Percentiles rank a stretch among this genome's conserved stretches.
These are phyloP conservation scores for Tragelaphus strepsiceros DNA, from an alignment of 2,113 vertebrate species.

Conservation along the genomic window DNA sequence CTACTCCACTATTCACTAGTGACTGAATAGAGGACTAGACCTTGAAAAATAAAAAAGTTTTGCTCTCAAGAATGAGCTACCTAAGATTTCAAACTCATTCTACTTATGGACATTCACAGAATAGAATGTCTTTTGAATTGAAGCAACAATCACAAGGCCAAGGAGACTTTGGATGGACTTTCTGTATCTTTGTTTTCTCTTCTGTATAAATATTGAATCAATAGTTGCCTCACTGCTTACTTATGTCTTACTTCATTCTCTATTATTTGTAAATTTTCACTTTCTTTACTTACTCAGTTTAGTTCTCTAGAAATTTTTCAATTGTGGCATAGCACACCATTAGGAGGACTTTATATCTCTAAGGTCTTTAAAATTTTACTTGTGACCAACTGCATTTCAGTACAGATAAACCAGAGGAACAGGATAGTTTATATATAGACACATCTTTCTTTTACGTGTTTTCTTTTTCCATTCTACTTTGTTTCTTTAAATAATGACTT, in stretches of 20 bases:
- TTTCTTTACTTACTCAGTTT: not conserved
- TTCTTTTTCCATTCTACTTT: not conserved
- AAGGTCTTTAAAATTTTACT: not conserved
- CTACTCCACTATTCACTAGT: constrained; percentile 38
- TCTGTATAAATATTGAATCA: not conserved
- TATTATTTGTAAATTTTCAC: not conserved
- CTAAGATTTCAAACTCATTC: constrained; percentile 63
- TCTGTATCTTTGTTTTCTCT: not conserved
- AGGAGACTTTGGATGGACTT: constrained; percentile 50
- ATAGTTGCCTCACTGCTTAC: not conserved
- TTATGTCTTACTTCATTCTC: not conserved
- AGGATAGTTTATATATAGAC: not conserved
- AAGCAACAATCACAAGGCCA: constrained; percentile 52
- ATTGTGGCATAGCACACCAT: accelerated
- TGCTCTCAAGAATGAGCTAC: constrained; percentile 31
- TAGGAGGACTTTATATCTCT: not conserved
- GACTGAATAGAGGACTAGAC: constrained; percentile 52
- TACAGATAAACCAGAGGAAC: not conserved
- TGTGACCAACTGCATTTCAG: not conserved
- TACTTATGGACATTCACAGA: constrained; percentile 56
- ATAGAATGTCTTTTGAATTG: constrained; percentile 67
- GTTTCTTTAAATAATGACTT: not conserved
- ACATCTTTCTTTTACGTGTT: not conserved
- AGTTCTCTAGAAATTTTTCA: not conserved
- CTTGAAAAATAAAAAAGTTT: constrained; percentile 44